A percentile compares a stretch with the other conserved stretches of the same genome.
phyloP scores from a whole-genome alignment of 2,888 invertebrate genomes.

The Girardia tigrina region DNA sequence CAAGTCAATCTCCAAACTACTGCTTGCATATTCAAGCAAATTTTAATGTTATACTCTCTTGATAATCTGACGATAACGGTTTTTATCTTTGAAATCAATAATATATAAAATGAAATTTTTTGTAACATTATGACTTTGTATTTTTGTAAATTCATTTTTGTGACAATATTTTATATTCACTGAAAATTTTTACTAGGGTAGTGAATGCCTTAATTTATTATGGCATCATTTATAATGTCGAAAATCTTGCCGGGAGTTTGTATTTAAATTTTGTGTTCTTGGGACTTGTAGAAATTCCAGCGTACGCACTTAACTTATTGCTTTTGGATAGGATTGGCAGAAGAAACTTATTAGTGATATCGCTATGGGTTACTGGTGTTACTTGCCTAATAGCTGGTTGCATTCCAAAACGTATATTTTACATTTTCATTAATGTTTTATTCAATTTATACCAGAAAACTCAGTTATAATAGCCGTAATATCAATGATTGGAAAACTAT shows the following conservation, averaged over 20 bases:
- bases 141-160: too few species aligned
- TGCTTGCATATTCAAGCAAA: too few species aligned
- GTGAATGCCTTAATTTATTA: constrained; percentile 28
- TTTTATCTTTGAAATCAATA: too few species aligned
- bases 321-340: constrained; percentile 18
- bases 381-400: constrained; percentile 1
- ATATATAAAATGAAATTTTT: too few species aligned
- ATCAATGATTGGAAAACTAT: constrained; percentile 28
- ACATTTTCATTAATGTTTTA: not conserved
- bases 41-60: too few species aligned
- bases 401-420: constrained; percentile 13
- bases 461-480: not conserved
- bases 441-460: not conserved
- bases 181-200: not conserved
- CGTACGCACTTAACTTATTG: not conserved
- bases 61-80: too few species aligned
- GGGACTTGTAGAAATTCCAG: constrained; percentile 25
- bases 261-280: constrained; percentile 24
- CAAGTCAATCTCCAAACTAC: too few species aligned
- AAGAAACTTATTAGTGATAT: not conserved
- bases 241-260: constrained; percentile 5
- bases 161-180: too few species aligned
- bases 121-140: too few species aligned
- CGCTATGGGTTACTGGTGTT: not conserved
- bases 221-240: constrained; percentile 30